Evolutionary conservation across 1,140 invertebrate genomes (phyloP).

Genomic region (Melitaea cinxia): DNA sequence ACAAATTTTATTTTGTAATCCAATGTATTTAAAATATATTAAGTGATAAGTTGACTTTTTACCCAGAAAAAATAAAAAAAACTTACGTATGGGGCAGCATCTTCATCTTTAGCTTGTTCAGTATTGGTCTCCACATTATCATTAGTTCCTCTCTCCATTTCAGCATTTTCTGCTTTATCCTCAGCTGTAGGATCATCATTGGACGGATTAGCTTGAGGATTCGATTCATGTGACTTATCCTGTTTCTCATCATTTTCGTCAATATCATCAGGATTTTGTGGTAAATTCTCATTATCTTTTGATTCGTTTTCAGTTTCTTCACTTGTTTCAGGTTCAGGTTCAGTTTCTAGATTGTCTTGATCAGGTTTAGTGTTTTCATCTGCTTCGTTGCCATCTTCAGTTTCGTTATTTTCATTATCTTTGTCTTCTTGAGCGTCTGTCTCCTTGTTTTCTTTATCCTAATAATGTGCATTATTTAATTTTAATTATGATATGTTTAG

Average conservation of each 20-base stretch:
- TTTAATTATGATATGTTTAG: too few species aligned
- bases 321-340: constrained; percentile 46
- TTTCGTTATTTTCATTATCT: constrained; percentile 42
- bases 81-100: constrained; percentile 81
- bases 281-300: constrained; percentile 72
- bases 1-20: too few species aligned
- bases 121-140: constrained; percentile 83
- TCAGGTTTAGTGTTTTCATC: constrained; percentile 33
- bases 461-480: background rate
- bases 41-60: too few species aligned
- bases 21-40: too few species aligned
- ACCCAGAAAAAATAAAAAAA: too few species aligned
- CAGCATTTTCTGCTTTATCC: constrained; percentile 73
- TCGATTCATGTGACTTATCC: constrained; percentile 87
- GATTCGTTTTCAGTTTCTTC: constrained; percentile 56
- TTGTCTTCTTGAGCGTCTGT: constrained; percentile 35
- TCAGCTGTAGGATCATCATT: constrained; percentile 82
- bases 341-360: constrained; percentile 41
- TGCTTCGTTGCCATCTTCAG: constrained; percentile 52
- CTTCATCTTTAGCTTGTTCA: constrained; percentile 83
- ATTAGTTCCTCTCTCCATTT: constrained; percentile 70
- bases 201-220: constrained; percentile 82
- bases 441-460: constrained; percentile 59
- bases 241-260: constrained; percentile 82
- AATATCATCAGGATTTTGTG: constrained; percentile 73